Conservation (phyloP, 2,888 invertebrate genomes). For the Tiphia femorata region DNA sequence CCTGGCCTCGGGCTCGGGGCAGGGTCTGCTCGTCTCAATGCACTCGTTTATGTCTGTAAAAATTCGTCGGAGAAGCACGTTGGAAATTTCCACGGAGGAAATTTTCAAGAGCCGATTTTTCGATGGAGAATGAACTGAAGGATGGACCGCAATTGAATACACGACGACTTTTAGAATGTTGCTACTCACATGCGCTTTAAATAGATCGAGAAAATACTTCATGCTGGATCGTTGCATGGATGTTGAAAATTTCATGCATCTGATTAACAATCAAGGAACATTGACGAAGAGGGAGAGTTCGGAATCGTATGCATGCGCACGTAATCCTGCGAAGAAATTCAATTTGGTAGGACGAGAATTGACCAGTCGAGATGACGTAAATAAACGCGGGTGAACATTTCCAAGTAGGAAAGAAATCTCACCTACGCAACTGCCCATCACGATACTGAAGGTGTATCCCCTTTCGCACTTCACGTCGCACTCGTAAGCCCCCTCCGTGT, state of each 20-base stretch:
- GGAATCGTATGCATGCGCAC: no score
- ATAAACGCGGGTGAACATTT: no score
- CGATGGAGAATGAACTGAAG: background rate
- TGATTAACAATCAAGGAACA: no score
- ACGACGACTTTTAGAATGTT: background rate
- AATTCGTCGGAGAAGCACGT: background rate
- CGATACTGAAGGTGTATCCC: conserved; percentile 55
- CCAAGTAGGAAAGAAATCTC: no score
- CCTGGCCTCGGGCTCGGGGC: conserved; percentile 68
- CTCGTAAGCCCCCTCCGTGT: conserved; percentile 69
- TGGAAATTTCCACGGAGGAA: background rate
- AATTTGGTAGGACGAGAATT: background rate
- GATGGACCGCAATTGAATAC: background rate
- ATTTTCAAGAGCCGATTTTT: background rate
- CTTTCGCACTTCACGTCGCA: conserved; percentile 65
- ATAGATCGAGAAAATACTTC: background rate
- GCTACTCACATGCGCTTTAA: conserved; percentile 20
- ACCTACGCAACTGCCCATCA: conserved; percentile 58
- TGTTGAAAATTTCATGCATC: no score
- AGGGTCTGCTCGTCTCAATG: conserved; percentile 61
- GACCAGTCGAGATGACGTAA: background rate
- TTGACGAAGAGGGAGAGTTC: no score
- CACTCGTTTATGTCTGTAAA: conserved; percentile 74
- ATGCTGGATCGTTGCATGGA: background rate
- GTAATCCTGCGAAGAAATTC: no score